Conservation (phyloP, 2,113 vertebrate species). For the Ochotona curzoniae region DNA sequence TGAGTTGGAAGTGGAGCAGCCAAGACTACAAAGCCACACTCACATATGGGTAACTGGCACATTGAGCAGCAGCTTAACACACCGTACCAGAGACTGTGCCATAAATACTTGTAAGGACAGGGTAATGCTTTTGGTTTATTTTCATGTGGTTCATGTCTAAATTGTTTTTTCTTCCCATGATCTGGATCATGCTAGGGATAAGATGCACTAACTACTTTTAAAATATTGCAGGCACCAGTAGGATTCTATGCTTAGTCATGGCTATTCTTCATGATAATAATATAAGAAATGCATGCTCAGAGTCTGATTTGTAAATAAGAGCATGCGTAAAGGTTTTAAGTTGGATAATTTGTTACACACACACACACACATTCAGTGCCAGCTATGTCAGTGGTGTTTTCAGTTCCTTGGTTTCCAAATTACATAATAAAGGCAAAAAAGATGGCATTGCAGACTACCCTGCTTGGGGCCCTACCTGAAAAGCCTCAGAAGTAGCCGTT, state of each 20-base stretch:
- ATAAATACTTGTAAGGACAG: not conserved
- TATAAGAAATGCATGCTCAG: not conserved
- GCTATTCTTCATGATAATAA: not conserved
- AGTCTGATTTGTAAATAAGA: not conserved
- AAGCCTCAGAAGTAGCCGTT: not conserved
- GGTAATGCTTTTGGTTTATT: not conserved
- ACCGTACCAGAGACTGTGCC: too few relatives aligned
- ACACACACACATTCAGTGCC: too few relatives aligned
- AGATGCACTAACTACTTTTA: not conserved
- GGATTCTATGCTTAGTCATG: not conserved
- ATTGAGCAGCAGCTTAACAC: too few relatives aligned
- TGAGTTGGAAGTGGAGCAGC: too few relatives aligned
- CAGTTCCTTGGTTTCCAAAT: slow-evolving; percentile 28
- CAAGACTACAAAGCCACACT: too few relatives aligned
- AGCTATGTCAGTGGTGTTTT: not conserved
- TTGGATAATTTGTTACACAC: too few relatives aligned
- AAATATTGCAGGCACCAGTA: not conserved
- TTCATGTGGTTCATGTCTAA: not conserved
- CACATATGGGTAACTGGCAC: too few relatives aligned
- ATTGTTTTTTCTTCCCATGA: not conserved
- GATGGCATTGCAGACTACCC: not conserved
- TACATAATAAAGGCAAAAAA: not conserved
- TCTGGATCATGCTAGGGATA: not conserved
- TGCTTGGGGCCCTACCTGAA: too few relatives aligned
- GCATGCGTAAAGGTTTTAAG: too few relatives aligned